phyloP scores from a whole-genome alignment of 2,797 vertebrate genomes.

The Acridotheres tristis region DNA sequence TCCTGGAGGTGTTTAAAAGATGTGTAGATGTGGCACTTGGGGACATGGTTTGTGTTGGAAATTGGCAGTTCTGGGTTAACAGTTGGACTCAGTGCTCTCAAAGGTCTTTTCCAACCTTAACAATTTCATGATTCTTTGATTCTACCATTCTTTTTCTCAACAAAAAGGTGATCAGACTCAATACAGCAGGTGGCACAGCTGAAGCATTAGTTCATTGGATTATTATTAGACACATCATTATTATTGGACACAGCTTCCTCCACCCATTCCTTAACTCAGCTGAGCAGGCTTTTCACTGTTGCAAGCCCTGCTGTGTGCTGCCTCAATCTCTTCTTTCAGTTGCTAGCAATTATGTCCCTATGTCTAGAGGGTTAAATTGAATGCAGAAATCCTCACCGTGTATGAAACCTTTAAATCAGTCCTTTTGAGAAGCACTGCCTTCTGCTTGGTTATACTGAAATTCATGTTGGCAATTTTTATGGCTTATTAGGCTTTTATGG shows the following conservation, averaged over 20 bases:
- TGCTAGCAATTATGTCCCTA: not conserved
- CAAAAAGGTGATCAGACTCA: not conserved
- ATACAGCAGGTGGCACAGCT: not conserved
- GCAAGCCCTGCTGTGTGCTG: not conserved
- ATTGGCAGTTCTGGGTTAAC: not conserved
- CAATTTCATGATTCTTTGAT: not conserved
- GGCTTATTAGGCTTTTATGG: constrained; percentile 6
- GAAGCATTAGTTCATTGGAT: not conserved
- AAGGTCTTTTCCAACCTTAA: not conserved
- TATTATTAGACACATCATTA: constrained; percentile 37
- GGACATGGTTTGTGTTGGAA: not conserved
- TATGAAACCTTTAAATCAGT: not conserved
- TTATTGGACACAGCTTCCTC: not conserved
- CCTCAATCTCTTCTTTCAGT: not conserved
- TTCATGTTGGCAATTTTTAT: not conserved
- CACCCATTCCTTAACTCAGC: not conserved
- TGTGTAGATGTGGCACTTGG: not conserved
- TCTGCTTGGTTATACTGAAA: not conserved
- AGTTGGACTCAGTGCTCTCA: not conserved
- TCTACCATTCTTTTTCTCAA: not conserved
- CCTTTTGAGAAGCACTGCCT: not conserved
- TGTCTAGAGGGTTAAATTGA: not conserved
- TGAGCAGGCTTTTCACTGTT: not conserved
- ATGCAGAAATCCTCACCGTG: not conserved
- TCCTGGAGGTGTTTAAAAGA: not conserved